A percentile compares a stretch with the other conserved stretches of the same genome.
Conservation (phyloP, 2,113 vertebrate species). For the Mixornis gularis region DNA sequence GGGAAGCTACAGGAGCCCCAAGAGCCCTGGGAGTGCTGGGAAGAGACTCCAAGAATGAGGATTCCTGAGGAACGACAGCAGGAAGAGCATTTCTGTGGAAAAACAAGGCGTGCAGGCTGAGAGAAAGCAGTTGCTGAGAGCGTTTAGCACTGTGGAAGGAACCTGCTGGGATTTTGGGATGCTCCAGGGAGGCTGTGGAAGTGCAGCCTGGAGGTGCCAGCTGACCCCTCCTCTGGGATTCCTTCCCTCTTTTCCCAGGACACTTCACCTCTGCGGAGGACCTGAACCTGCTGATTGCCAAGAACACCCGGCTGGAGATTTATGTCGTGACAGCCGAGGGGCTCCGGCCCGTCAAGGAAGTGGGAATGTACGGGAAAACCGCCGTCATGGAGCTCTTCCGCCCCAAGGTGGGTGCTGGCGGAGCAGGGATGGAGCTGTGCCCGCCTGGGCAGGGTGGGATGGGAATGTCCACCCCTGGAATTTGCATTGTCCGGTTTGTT, state of each 20-base stretch:
- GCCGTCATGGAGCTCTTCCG: constrained; percentile 97
- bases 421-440: background rate
- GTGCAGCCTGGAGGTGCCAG: background rate
- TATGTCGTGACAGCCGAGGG: constrained; percentile 95
- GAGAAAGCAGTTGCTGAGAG: too few relatives aligned
- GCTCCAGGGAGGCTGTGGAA: background rate
- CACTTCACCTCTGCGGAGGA: constrained; percentile 97
- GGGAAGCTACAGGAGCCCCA: too few relatives aligned
- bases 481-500: rapidly evolving
- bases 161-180: background rate
- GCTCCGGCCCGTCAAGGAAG: constrained; percentile 96
- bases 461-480: background rate
- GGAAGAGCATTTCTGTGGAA: background rate
- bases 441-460: rapidly evolving
- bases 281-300: constrained; percentile 93
- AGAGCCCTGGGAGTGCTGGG: too few relatives aligned
- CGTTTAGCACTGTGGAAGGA: rapidly evolving
- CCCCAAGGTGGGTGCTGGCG: constrained; percentile 79
- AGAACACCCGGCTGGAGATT: constrained; percentile 96
- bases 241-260: constrained; percentile 65
- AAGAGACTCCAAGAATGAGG: too few relatives aligned
- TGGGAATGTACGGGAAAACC: constrained; percentile 97
- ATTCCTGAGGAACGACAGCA: background rate
- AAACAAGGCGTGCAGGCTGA: background rate
- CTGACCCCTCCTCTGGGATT: background rate